These are phyloP conservation scores for Xenentodon cancila DNA, from an alignment of 2,797 vertebrate species.

Conservation along the genomic window DNA sequence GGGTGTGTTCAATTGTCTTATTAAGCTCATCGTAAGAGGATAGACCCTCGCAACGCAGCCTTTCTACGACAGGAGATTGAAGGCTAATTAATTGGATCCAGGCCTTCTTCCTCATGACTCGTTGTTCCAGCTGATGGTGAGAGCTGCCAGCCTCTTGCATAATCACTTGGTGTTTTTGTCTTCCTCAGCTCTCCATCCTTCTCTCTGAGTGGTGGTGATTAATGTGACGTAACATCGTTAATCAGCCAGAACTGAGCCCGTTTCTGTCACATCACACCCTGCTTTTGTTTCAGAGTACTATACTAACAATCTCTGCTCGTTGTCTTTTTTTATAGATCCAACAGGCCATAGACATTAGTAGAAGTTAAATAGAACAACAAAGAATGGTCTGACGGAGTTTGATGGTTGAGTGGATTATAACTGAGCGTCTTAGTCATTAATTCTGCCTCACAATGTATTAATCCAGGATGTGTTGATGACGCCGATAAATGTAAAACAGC, in stretches of 20 bases:
- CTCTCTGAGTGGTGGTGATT: slow-evolving; percentile 20
- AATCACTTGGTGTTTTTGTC: slow-evolving; percentile 35
- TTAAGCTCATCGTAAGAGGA: slow-evolving; percentile 8
- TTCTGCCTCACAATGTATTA: too few species aligned
- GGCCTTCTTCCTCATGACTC: slow-evolving; percentile 23
- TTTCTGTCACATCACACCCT: slow-evolving; percentile 5
- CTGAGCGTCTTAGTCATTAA: too few species aligned
- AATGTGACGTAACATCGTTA: slow-evolving; percentile 31
- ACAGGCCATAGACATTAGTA: neutral
- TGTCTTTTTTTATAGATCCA: neutral
- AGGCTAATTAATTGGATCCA: slow-evolving; percentile 3
- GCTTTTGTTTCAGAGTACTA: neutral
- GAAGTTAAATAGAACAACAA: too few species aligned
- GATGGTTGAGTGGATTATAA: too few species aligned
- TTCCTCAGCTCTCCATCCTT: slow-evolving; percentile 6
- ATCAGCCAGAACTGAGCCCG: slow-evolving; percentile 19
- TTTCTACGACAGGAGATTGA: neutral
- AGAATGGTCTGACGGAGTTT: too few species aligned
- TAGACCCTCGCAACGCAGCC: neutral
- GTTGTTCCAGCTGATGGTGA: slow-evolving; percentile 17
- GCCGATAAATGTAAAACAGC: too few species aligned
- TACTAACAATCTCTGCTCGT: neutral
- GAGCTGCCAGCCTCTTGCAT: slow-evolving; percentile 43
- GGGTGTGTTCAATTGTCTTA: too few species aligned
- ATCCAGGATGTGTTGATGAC: too few species aligned